Evolutionary conservation across 2,113 vertebrate species (phyloP).

Genomic region (Galeopterus variegatus): DNA sequence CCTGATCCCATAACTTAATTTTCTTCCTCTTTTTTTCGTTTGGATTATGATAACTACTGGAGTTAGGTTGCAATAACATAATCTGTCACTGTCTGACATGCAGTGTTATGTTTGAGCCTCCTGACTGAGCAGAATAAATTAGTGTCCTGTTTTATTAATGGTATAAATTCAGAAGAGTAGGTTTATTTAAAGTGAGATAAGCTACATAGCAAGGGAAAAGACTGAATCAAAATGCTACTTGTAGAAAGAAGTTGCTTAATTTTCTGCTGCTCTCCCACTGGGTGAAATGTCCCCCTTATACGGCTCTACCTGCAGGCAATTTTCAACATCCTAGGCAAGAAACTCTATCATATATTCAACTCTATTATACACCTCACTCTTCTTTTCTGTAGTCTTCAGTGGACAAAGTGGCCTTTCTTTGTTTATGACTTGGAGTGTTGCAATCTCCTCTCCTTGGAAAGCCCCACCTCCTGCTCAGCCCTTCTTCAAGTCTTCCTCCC

Average conservation of each 20-base stretch:
- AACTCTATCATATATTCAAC: not conserved
- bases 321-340: not conserved
- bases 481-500: not conserved
- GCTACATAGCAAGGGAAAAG: not conserved
- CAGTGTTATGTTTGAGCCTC: conserved; percentile 53
- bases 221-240: conserved; percentile 7
- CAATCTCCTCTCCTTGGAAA: not conserved
- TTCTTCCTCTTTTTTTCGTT: conserved; percentile 54
- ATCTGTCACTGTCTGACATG: conserved; percentile 53
- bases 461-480: not conserved
- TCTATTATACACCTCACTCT: not conserved
- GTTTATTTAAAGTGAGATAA: conserved; percentile 73
- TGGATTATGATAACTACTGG: conserved; percentile 57
- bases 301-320: not conserved
- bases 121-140: conserved; percentile 62
- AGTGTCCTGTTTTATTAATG: conserved; percentile 72
- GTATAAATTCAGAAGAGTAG: not conserved
- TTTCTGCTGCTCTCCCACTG: not conserved
- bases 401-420: not conserved
- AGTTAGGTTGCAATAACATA: conserved; percentile 42
- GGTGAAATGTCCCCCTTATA: rapidly evolving
- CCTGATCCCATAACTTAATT: conserved; percentile 23
- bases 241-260: not conserved
- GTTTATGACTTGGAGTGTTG: not conserved
- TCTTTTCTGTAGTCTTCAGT: not conserved